These are phyloP conservation scores for Eupithecia abbreviata DNA, from an alignment of 2,888 invertebrate species.

Conservation along the genomic window DNA sequence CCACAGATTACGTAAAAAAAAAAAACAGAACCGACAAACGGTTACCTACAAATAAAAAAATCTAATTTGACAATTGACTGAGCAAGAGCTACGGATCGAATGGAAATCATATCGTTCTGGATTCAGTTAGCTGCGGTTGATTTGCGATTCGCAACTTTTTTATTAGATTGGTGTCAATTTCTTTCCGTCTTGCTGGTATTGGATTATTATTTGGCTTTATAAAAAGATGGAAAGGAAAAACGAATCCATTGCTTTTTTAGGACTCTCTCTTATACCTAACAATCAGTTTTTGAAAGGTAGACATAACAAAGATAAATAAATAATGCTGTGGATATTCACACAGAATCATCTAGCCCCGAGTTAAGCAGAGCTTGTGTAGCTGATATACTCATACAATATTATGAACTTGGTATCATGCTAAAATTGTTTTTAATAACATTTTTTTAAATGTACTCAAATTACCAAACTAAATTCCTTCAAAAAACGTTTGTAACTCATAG, in stretches of 20 bases:
- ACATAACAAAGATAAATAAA: neutral
- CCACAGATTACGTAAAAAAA: conserved; percentile 19
- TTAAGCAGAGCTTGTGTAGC: too few relatives aligned
- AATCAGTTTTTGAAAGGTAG: neutral
- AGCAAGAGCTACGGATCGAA: conserved; percentile 57
- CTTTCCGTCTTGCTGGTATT: conserved; percentile 10
- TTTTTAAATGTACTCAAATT: too few relatives aligned
- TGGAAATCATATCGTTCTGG: conserved; percentile 51
- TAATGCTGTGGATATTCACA: too few relatives aligned
- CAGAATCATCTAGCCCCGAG: too few relatives aligned
- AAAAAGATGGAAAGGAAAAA: neutral
- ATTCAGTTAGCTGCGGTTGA: conserved; percentile 56
- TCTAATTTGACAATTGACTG: conserved; percentile 66
- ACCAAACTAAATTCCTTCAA: too few relatives aligned
- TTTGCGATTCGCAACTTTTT: conserved; percentile 37
- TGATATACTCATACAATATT: too few relatives aligned
- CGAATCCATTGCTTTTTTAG: neutral
- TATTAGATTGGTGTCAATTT: conserved; percentile 13
- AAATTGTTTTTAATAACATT: too few relatives aligned
- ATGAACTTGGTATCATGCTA: neutral
- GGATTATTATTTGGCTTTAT: neutral
- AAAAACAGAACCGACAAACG: conserved; percentile 26
- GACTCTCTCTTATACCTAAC: neutral
- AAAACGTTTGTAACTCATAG: too few relatives aligned
- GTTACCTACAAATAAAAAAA: conserved; percentile 44